Conservation (phyloP, 2,113 vertebrate genomes). For the Lates calcarifer region DNA sequence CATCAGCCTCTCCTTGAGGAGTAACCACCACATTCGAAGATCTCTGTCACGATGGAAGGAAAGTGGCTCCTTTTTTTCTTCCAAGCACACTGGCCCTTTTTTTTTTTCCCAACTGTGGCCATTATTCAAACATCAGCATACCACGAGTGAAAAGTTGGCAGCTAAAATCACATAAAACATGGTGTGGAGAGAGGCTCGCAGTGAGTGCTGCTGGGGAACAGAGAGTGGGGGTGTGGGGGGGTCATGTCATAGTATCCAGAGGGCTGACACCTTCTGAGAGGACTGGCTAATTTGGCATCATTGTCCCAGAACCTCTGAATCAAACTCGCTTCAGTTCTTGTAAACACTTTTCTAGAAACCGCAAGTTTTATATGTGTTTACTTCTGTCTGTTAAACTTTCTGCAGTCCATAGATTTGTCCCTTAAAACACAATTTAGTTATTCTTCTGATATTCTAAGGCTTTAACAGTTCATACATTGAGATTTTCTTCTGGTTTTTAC, state of each 20-base stretch:
- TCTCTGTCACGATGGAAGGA: slow-evolving; percentile 24
- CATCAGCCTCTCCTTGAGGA: slow-evolving; percentile 1
- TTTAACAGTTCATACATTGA: not conserved
- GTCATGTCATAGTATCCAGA: slow-evolving; percentile 12
- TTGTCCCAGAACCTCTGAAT: not conserved
- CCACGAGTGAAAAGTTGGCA: not conserved
- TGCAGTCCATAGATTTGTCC: not conserved
- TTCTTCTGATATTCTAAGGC: not conserved
- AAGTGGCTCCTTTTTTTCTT: not conserved
- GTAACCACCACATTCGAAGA: slow-evolving; percentile 11
- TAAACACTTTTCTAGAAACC: not conserved
- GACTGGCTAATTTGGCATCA: not conserved
- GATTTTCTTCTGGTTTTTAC: not conserved
- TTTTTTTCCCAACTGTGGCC: slow-evolving; percentile 2
- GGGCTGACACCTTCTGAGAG: slow-evolving; percentile 7
- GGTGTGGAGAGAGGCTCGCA: not conserved
- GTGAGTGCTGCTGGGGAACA: not conserved
- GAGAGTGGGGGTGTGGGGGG: not conserved
- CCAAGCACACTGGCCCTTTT: slow-evolving; percentile 11
- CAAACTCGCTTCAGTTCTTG: not conserved
- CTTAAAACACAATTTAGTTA: not conserved
- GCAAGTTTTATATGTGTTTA: not conserved
- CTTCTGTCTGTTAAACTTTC: not conserved
- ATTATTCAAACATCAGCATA: slow-evolving; percentile 21
- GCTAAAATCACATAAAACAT: not conserved